Base-by-base conservation (phyloP, 2,797 vertebrate genomes). In the Sebastes paucispinis region DNA sequence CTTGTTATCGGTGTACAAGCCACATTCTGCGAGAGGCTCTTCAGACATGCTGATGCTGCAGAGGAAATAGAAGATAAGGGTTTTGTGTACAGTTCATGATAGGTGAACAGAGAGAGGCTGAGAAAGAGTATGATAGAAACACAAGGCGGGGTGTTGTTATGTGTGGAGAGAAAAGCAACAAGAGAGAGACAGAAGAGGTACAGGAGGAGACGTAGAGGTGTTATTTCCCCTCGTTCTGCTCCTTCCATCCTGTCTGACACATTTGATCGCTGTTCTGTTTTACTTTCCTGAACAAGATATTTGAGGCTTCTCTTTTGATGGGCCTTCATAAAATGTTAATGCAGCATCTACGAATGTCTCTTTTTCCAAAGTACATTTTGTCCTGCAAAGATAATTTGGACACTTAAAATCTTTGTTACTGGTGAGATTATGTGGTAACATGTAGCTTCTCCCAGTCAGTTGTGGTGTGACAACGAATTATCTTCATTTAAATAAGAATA, bases 21-120 rank as follows among this genome's bases (percentile, higher is more conserved):
- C 47, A 20, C 20, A 36, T 66, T 63, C 22, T 54, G 71, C 1
- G 18, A 69, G 67, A 58, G 3, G 22, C n/a, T 34, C 52, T 13
- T 54, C 54, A 36, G 65, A 62, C 25, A 16, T 34, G 68, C 24
- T 7, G 52, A 22, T 10, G 24, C 73, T 62, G 50, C 36, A 39
- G 67, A 71, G 69, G 36, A 73, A 69, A 55, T 43, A 1, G 14
- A 32, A 58, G 59, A 55, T 20, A 8, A 66, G 16, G 67, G 12
- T 66, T 70, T 24, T 72, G 18, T 75, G 83, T 54, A 8, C 36
- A 29, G 63, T 66, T 87, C 3, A n/a, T 74, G 69, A 69, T 20
- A 16, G 47, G 65, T 72, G 79, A 67, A 7, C 14, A 34, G 29
- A 58, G 16, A 31, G 39, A 36, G 10, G 36, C 34, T 50, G 74